Evolutionary conservation across 2,888 invertebrate genomes (phyloP).

Genomic region (Rhopalosiphum nymphaeae): DNA sequence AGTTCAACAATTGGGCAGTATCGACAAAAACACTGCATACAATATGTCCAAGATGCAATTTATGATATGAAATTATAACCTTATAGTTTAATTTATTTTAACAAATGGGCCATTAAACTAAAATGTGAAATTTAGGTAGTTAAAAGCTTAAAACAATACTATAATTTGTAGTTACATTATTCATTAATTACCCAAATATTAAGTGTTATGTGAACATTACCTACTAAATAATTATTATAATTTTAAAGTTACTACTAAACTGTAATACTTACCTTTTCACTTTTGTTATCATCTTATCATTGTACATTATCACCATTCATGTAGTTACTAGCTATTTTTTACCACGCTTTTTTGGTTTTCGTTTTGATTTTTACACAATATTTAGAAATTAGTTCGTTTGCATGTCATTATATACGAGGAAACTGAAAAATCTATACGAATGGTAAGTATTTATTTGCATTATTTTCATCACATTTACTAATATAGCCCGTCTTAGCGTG

Average conservation of each 20-base stretch:
- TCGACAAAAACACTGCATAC: neutral
- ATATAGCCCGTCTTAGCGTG: neutral
- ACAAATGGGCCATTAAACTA: too few species aligned
- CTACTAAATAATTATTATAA: too few species aligned
- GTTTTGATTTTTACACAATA: neutral
- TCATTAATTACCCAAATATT: too few species aligned
- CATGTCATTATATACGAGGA: conserved; percentile 25
- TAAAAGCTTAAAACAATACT: neutral
- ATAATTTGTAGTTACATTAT: too few species aligned
- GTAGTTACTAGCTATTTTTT: conserved; percentile 17
- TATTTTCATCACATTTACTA: neutral
- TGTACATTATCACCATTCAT: neutral
- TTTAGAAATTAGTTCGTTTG: neutral
- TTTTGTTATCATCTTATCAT: conserved; percentile 9
- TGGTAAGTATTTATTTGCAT: conserved; percentile 32
- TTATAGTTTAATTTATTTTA: neutral
- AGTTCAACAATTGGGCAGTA: neutral
- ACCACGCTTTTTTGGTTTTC: conserved; percentile 35
- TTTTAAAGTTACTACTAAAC: neutral
- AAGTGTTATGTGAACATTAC: too few species aligned
- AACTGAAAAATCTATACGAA: neutral
- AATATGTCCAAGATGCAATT: neutral
- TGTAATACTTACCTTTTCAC: neutral
- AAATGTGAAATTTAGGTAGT: neutral
- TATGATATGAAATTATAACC: neutral